Percentiles rank a stretch among this genome's conserved stretches.
Conservation (phyloP, 1,140 invertebrate genomes). For the Triops longicaudatus region DNA sequence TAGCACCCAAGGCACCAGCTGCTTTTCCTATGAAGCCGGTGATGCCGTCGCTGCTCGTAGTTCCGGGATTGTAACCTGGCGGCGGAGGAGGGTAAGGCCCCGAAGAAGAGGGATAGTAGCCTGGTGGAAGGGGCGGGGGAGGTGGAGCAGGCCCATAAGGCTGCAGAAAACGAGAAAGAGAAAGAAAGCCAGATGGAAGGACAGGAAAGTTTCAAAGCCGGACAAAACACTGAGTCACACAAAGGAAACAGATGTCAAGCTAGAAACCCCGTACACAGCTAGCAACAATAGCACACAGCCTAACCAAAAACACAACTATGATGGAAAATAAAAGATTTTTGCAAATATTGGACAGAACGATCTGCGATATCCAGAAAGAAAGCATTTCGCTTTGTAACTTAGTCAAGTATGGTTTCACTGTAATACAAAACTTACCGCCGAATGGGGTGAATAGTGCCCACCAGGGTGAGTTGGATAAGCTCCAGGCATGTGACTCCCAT, state of each 20-base stretch:
- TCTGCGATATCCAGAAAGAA: not conserved
- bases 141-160: slow-evolving; percentile 19
- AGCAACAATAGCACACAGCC: not conserved
- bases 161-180: not conserved
- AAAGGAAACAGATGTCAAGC: not conserved
- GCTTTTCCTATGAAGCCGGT: slow-evolving; percentile 23
- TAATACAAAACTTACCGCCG: not conserved
- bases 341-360: too few species aligned
- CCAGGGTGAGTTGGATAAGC: not conserved
- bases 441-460: not conserved
- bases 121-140: slow-evolving; percentile 21
- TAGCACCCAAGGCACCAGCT: slow-evolving; percentile 23
- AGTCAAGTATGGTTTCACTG: not conserved
- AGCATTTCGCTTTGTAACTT: not conserved
- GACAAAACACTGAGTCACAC: not conserved
- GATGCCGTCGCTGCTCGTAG: not conserved
- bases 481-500: not conserved
- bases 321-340: too few species aligned
- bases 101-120: slow-evolving; percentile 25
- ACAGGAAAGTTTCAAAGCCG: not conserved
- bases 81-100: not conserved
- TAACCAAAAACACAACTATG: too few species aligned
- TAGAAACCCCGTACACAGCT: not conserved
- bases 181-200: not conserved
- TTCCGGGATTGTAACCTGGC: not conserved